A percentile compares a stretch with the other conserved stretches of the same genome.
Conservation (phyloP, 2,888 invertebrate genomes). For the Lithophane ornitopus region DNA sequence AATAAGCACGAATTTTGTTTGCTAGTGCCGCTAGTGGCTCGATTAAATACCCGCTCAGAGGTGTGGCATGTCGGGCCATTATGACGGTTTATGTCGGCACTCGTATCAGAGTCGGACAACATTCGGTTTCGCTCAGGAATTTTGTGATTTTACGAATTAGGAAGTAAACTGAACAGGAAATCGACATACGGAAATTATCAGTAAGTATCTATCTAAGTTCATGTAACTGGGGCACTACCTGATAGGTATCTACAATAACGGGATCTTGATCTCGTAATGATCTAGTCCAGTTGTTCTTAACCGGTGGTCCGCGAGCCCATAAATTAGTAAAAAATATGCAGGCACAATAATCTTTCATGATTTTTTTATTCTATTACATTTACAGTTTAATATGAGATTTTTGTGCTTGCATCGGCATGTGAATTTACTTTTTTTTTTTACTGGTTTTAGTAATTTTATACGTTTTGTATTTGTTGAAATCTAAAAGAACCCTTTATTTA, state of each 20-base stretch:
- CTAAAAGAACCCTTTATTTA: too few relatives aligned
- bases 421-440: too few relatives aligned
- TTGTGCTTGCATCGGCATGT: too few relatives aligned
- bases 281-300: too few relatives aligned
- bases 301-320: too few relatives aligned
- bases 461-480: too few relatives aligned
- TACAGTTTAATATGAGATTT: too few relatives aligned
- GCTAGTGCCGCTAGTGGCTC: conserved; percentile 1
- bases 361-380: too few relatives aligned
- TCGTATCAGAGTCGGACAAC: conserved; percentile 5
- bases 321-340: too few relatives aligned
- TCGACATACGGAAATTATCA: too few relatives aligned
- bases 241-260: neutral
- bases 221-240: neutral
- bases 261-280: neutral
- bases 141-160: neutral
- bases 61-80: conserved; percentile 35
- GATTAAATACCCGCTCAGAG: conserved; percentile 36
- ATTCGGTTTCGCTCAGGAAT: neutral
- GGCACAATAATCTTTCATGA: too few relatives aligned
- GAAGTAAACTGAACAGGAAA: neutral
- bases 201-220: neutral
- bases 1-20: conserved; percentile 42
- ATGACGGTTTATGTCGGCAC: conserved; percentile 25
- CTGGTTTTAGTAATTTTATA: too few relatives aligned